These are phyloP conservation scores for Sciurus carolinensis DNA, from an alignment of 2,797 vertebrate species.

Conservation along the genomic window DNA sequence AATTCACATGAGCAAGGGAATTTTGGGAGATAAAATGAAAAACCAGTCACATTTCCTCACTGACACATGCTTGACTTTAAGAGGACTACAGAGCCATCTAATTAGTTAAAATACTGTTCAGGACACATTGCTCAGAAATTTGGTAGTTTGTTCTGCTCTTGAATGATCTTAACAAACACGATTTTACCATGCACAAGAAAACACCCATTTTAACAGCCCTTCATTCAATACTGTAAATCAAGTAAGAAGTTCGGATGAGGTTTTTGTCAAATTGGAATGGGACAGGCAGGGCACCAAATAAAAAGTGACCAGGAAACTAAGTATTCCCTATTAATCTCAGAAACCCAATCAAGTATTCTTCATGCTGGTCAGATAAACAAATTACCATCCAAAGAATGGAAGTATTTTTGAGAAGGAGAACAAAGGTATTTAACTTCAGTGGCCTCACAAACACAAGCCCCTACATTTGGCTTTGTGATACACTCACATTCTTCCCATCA, in stretches of 20 bases:
- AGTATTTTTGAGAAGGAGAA: background rate
- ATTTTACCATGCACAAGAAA: slow-evolving; percentile 32
- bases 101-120: slow-evolving; percentile 40
- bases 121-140: slow-evolving; percentile 25
- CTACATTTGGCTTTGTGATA: slow-evolving; percentile 12
- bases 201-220: slow-evolving; percentile 36
- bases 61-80: background rate
- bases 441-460: background rate
- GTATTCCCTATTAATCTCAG: slow-evolving; percentile 34
- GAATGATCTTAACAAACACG: slow-evolving; percentile 5
- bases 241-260: slow-evolving; percentile 39
- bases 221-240: slow-evolving; percentile 4
- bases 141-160: background rate
- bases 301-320: slow-evolving; percentile 1
- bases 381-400: background rate
- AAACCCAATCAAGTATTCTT: background rate
- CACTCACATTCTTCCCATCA: background rate
- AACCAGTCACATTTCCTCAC: background rate
- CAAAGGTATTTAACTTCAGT: background rate
- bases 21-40: background rate
- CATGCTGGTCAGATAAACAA: background rate
- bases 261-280: background rate
- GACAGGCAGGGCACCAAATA: background rate
- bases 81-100: background rate
- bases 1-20: background rate